Base-by-base conservation (phyloP, 2,888 invertebrate species). In the Antheraea assamensis region DNA sequence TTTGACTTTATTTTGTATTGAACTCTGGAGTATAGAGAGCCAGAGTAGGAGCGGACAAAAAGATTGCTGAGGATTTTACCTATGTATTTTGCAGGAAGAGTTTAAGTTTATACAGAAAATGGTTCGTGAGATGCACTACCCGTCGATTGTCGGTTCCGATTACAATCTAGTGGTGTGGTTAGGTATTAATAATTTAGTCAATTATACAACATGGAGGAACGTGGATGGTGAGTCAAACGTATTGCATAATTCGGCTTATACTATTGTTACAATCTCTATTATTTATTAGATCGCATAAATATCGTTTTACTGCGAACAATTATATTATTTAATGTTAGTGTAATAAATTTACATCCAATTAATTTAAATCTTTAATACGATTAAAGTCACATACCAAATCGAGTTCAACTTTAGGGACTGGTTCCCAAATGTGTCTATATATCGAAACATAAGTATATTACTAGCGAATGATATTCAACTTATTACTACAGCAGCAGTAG, bases 111-210 rank as follows among this genome's bases (percentile, higher is more conserved):
- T 93, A 21, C 92, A 92, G 77, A 82, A 81, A 35, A 47, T 92
- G 21, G 88, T 93, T 2, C 85, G 90, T 0, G 83, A 78, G 0
- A 91, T 93, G 90, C 79, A 86, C 27, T 90, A 86, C 76, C 85
- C 86, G 1, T 78, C 81, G 19, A 77, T 92, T 13, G 77, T 76
- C 0, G 87, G 84, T 49, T 82, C 85, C 15, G 76, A 83, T 1
- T 84, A 83, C 79, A 85, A 85, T 72, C 79, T 88, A 27, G 76
- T 92, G 5, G 90, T 83, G 0, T 93, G 91, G 92, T 81, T 93
- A n/a, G 93, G 93, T 4, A 85, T 92, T 77, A 87, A 80, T 80
- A 92, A 90, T 77, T 74, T 87, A 0, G 86, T 87, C 0, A 79
- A 91, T 76, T 85, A 85, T 75, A 81, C 68, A 3, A 74, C 80